phyloP scores from a whole-genome alignment of 2,113 vertebrate species.

The Coptodon bakossiorum region DNA sequence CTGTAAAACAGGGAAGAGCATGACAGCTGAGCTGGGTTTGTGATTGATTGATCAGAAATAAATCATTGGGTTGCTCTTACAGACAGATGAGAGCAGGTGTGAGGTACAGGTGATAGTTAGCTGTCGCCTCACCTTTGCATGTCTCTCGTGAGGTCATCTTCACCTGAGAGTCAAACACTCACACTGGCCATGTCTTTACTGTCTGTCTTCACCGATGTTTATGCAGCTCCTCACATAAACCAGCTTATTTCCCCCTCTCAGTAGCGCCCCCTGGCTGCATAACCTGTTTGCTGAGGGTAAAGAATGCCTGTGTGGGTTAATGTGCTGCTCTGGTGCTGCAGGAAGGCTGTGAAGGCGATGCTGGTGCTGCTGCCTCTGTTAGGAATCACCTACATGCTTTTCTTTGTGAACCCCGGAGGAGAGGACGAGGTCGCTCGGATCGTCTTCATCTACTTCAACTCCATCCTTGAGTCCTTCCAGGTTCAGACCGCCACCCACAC shows the following conservation, averaged over 20 bases:
- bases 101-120: background rate
- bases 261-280: background rate
- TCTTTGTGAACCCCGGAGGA: slow-evolving; percentile 45
- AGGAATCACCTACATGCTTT: slow-evolving; percentile 49
- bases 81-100: background rate
- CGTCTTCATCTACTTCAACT: slow-evolving; percentile 50
- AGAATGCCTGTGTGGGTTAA: background rate
- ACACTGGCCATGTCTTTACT: background rate
- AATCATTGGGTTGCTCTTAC: background rate
- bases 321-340: background rate
- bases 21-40: background rate
- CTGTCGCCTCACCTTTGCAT: background rate
- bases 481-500: background rate
- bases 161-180: background rate
- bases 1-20: background rate
- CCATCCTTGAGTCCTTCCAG: slow-evolving; percentile 43
- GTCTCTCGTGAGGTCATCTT: background rate
- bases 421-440: slow-evolving; percentile 36
- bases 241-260: background rate
- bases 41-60: background rate
- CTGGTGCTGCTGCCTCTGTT: slow-evolving; percentile 41
- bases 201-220: background rate
- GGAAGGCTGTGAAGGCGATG: slow-evolving; percentile 41
- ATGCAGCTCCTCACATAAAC: background rate
- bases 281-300: background rate